phyloP scores from a whole-genome alignment of 92 coral and sea anemone species.

The Palythoa caribaeorum region DNA sequence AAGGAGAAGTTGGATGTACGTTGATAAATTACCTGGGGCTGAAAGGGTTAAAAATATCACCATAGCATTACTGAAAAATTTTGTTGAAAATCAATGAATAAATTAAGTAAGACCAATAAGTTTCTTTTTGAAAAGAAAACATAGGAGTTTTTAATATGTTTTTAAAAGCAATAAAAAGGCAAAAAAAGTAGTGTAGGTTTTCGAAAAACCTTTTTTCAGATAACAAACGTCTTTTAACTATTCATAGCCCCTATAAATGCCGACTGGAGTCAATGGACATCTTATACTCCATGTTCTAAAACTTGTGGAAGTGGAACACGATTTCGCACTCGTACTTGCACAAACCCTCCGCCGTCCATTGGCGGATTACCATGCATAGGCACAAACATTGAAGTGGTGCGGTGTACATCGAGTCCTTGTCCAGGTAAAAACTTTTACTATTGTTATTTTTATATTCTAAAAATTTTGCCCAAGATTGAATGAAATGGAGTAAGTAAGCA shows the following conservation, averaged over 20 bases:
- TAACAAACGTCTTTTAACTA: not conserved
- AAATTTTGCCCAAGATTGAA: too few relatives aligned
- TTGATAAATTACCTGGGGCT: too few relatives aligned
- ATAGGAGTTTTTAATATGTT: not conserved
- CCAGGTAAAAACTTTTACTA: not conserved
- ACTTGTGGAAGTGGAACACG: not conserved
- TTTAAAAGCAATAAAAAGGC: not conserved
- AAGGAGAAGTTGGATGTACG: too few relatives aligned
- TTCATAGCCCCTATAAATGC: not conserved
- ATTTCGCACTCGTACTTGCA: not conserved
- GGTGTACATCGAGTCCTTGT: not conserved
- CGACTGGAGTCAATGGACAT: not conserved
- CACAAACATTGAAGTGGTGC: not conserved
- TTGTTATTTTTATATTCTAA: too few relatives aligned
- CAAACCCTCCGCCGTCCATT: not conserved
- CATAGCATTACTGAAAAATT: too few relatives aligned
- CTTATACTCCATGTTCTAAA: not conserved
- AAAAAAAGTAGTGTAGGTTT: not conserved
- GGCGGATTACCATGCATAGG: not conserved
- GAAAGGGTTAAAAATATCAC: too few relatives aligned
- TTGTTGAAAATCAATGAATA: too few relatives aligned
- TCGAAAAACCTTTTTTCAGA: not conserved
- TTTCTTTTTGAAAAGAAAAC: too few relatives aligned
- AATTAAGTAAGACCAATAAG: too few relatives aligned
- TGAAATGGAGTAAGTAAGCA: too few relatives aligned